Conservation (phyloP, 2,888 invertebrate species). For the Cerceris rybyensis region DNA sequence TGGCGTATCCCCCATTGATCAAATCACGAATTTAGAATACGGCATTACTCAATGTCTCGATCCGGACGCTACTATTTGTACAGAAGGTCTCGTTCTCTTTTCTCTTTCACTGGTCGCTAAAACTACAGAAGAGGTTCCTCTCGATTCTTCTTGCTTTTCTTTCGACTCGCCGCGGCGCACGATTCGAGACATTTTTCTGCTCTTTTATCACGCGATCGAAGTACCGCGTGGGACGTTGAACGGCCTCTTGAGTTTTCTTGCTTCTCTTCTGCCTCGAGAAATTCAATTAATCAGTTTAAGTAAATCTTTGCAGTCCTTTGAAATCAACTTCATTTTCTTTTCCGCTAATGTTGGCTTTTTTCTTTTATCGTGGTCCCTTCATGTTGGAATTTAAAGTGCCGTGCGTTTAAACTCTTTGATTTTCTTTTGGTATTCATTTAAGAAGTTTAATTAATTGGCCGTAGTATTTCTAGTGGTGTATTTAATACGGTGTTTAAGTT, state of each 20-base stretch:
- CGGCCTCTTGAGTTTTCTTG: background rate
- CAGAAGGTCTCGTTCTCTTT: background rate
- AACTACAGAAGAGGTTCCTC: background rate
- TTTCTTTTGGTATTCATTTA: no score
- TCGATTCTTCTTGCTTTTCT: background rate
- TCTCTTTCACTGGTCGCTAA: background rate
- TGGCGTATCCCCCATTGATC: slow-evolving; percentile 28
- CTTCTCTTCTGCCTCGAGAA: background rate
- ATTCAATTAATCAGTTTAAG: slow-evolving; percentile 15
- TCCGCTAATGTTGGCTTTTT: no score
- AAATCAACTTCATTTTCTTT: no score
- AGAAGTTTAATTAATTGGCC: no score
- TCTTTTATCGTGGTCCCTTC: no score
- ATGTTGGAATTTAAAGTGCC: no score
- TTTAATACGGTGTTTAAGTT: no score
- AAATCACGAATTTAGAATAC: slow-evolving; percentile 29
- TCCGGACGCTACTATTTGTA: slow-evolving; percentile 10
- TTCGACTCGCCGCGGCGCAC: background rate
- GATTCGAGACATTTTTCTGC: background rate
- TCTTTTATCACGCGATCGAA: no score
- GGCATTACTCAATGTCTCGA: slow-evolving; percentile 22
- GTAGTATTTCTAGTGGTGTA: no score
- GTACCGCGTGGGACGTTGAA: background rate
- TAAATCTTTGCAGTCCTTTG: no score
- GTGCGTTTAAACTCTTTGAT: no score